Base-by-base conservation (phyloP, 2,888 invertebrate genomes). In the Andrena hattorfiana region DNA sequence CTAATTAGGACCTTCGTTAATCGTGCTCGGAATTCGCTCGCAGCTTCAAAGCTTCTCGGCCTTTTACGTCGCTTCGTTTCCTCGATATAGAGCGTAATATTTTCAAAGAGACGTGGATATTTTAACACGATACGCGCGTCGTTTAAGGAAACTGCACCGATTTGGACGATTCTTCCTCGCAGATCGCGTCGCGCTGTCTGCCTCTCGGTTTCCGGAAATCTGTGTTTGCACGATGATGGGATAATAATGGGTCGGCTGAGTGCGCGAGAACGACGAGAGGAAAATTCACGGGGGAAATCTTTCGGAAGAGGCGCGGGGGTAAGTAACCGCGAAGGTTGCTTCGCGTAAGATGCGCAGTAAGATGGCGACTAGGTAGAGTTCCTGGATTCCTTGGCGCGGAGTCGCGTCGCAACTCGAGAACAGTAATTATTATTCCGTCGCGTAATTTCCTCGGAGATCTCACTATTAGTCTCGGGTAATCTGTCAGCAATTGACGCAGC, bases 221-320 rank as follows among this genome's bases (percentile, higher is more conserved):
- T 59, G 74, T 48, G 73, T 67, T 42, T 28, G 26, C 32, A 10
- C 76, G 56, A 64, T 69, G 64, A 79, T 66, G 79, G 70, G 79
- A 79, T 66, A 70, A 79, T 79, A 79, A 79, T 66, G 79, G 63
- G 32, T 28, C 56, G 49, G 69, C 64, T 70, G 8, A 56, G 56
- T 23, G 48, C 16, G 49, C 49, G 77, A 42, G 32, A 56, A 59
- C 10, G 63, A 63, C 68, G 48, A 13, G 13, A 63, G 56, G 42
- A 28, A 26, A 68, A 56, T 51, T 51, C 78, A 32, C 78, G 28
- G 16, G 81, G 78, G 77, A 73, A 78, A 81, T 77, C 73, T 78
- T 64, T 77, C 26, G 51, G 42, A 66, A 59, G 23, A 8, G 69
- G 26, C 16, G 8, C 48, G 32, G 13, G 23, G 35, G 28, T 63